Evolutionary conservation across 2,888 invertebrate species (phyloP), one percentile per base, ranked within the genome.

Genomic region (Plutella xylostella): DNA sequence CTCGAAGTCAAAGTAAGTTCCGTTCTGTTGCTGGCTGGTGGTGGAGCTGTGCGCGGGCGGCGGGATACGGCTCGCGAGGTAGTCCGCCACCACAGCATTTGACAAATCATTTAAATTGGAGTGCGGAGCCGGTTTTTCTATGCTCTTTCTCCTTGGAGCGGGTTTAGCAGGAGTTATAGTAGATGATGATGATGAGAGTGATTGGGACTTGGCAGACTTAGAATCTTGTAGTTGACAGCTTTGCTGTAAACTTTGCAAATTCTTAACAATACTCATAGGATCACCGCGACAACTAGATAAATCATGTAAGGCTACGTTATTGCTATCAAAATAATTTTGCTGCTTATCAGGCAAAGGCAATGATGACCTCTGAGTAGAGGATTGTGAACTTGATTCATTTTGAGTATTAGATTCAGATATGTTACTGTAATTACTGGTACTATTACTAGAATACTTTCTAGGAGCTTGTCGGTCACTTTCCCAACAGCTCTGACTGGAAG

Each of bases 1-100:
- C 58, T 91, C 93, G 58, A 92, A 92, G 68, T 93, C 93, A 58
- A 91, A 92, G 63, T 92, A 93, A 43, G 88, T 89, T 51, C 89
- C 88, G 65, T 89, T 89, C 62, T 89, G 89, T 56, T 86, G 87
- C 57, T 84, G 82, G 58, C 63, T 78, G 58, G 67, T 78, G 4
- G 87, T 85, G 43, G 89, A 88, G 60, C 88, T 89, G 62, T 91
- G 91, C 4, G 91, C 91, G 15, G 91, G 91, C 6, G 91, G 91
- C 48, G 90, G 90, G 54, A 90, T 87, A 61, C 91, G 84, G 56
- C 84, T 87, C 42, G 85, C 78, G 49, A 85, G 70, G 63, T 85
- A 85, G 57, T 85, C 85, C 31, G 86, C 85, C 80, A 87, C 85
- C 17, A 87, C 85, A 56, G 85, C 77, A 56, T 77, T 85, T 5